Evolutionary conservation across 2,797 vertebrate genomes (phyloP).

Genomic region (Loriculus beryllinus): DNA sequence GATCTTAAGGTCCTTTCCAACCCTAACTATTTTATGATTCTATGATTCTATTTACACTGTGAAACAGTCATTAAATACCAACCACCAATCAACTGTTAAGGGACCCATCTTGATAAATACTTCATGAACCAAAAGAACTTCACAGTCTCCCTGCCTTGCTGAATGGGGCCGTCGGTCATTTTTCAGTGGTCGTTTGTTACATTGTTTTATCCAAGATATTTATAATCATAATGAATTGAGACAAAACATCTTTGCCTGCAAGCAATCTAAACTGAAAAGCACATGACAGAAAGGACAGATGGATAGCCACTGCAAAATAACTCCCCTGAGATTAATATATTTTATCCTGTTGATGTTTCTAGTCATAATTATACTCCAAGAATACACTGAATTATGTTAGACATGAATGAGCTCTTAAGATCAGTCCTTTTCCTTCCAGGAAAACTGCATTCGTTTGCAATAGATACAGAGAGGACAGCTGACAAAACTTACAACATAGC

Average conservation of each 20-base stretch:
- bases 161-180: conserved; percentile 13
- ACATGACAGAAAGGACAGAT: conserved; percentile 11
- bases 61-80: conserved; percentile 25
- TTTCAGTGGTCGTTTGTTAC: conserved; percentile 29
- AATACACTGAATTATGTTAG: neutral
- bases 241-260: conserved; percentile 19
- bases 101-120: neutral
- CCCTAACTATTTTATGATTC: too few relatives aligned
- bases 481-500: neutral
- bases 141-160: neutral
- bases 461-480: neutral
- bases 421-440: neutral
- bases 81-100: neutral
- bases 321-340: conserved; percentile 11
- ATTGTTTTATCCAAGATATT: conserved; percentile 21
- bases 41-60: neutral
- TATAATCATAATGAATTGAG: conserved; percentile 46
- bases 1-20: too few relatives aligned
- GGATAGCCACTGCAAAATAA: conserved; percentile 1
- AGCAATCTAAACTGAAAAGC: conserved; percentile 44
- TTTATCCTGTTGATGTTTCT: neutral
- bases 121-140: neutral
- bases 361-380: neutral
- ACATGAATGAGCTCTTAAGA: neutral
- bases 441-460: neutral